phyloP scores from a whole-genome alignment of 2,888 invertebrate species.

The Phragmatobia fuliginosa region DNA sequence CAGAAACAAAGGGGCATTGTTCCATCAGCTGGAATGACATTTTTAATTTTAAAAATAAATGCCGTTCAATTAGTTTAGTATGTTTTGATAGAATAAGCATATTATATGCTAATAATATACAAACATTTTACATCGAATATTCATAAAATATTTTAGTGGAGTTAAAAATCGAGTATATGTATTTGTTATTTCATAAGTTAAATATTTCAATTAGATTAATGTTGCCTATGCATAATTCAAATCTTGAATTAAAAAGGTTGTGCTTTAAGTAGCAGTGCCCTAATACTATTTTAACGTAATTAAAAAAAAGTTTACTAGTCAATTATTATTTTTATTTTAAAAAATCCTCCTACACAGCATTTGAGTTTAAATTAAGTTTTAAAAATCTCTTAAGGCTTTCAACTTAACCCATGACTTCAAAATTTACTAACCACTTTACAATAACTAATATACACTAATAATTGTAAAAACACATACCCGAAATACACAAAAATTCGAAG shows the following conservation, averaged over 20 bases:
- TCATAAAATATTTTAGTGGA: background rate
- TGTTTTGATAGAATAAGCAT: too few relatives aligned
- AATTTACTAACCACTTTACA: conserved; percentile 13
- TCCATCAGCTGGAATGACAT: too few relatives aligned
- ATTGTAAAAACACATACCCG: conserved; percentile 44
- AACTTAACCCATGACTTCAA: background rate
- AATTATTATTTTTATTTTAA: background rate
- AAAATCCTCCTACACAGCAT: background rate
- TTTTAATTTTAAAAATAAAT: too few relatives aligned
- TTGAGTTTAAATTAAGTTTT: background rate
- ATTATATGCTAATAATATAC: too few relatives aligned
- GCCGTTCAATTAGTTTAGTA: too few relatives aligned
- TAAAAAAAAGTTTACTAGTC: background rate
- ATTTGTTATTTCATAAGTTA: background rate
- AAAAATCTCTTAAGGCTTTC: background rate
- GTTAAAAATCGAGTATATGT: background rate
- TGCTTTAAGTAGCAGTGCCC: background rate
- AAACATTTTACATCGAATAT: background rate
- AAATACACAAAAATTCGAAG: conserved; percentile 34
- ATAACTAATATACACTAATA: conserved; percentile 18
- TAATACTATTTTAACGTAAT: background rate
- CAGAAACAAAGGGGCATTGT: too few relatives aligned
- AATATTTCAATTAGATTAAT: background rate
- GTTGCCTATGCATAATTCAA: background rate
- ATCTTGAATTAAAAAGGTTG: background rate